phyloP scores from a whole-genome alignment of 2,888 invertebrate genomes.

The Colostygia pectinataria region DNA sequence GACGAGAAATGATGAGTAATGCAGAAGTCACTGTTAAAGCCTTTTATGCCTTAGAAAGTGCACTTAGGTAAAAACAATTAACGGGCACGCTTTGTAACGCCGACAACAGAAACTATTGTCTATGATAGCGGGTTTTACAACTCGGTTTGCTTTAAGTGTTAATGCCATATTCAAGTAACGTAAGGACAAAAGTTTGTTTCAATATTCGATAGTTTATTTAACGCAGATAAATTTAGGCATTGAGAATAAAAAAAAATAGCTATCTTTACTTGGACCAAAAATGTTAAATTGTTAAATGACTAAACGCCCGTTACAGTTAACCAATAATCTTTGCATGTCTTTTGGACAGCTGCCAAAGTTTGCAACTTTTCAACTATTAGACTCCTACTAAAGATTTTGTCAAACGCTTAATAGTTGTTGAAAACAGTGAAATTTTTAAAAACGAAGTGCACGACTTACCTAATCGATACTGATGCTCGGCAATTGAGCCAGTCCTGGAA shows the following conservation, averaged over 20 bases:
- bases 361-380: slow-evolving; percentile 7
- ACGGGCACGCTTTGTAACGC: slow-evolving; percentile 53
- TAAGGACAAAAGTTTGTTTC: too few relatives aligned
- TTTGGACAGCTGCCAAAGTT: slow-evolving; percentile 9
- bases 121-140: slow-evolving; percentile 28
- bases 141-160: slow-evolving; percentile 22
- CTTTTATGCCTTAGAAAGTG: slow-evolving; percentile 60
- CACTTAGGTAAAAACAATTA: slow-evolving; percentile 60
- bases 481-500: slow-evolving; percentile 8
- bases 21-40: slow-evolving; percentile 39
- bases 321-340: slow-evolving; percentile 1
- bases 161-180: too few relatives aligned
- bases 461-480: slow-evolving; percentile 30
- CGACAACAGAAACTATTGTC: slow-evolving; percentile 37
- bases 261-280: too few relatives aligned
- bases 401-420: background rate
- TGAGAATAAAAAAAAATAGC: too few relatives aligned
- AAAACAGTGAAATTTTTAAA: background rate
- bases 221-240: too few relatives aligned
- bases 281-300: too few relatives aligned
- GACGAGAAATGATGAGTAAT: slow-evolving; percentile 45
- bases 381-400: slow-evolving; percentile 2
- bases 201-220: too few relatives aligned
- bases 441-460: slow-evolving; percentile 22
- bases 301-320: too few relatives aligned